Base-by-base conservation (phyloP, 1,140 invertebrate species). In the Hesperophylax magnus region DNA sequence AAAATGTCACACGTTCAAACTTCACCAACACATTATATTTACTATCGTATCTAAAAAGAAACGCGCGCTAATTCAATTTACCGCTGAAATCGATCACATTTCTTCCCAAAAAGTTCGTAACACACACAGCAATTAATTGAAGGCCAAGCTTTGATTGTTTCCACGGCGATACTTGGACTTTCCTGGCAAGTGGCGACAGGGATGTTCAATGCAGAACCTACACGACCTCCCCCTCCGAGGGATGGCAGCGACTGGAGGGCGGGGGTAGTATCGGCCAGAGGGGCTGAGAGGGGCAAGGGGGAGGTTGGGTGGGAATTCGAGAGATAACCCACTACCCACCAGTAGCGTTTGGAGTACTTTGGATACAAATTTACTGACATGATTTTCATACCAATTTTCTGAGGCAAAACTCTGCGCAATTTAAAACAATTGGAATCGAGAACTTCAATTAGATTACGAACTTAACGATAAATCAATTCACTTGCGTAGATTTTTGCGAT, bases 191-290 rank as follows among this genome's bases (percentile, higher is more conserved):
- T 20, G 17, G 4, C 56, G 20, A 22, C n/a, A 20, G 56, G 56
- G n/a, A 18, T 58, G 0, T 58, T 22, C 56, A 58, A 58, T 7
- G 20, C 0, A 58, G n/a, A 20, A 58, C n/a, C 39, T 18, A 71
- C 67, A 71, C 67, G 39, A 71, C 67, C 67, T 47, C 67, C 67
- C 31, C 47, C n/a, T n/a, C 31, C n/a, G 67, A 71, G 39, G 39
- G 39, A 14, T 52, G 39, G 39, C 18, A 47, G n/a, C n/a, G 22
- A 71, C 67, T 71, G 67, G 14, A 47, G 39, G 67, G 67, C 67
- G 67, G 39, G 34, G 39, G 67, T 52, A 39, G 67, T 39, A 18
- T 71, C 24, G n/a, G n/a, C n/a, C 9, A 7, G 31, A 65, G 14
- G 61, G 14, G 22, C 6, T 5, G 5, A 14, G 14, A n/a, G 24